A percentile compares a stretch with the other conserved stretches of the same genome.
Conservation (phyloP, 2,797 vertebrate genomes). For the Anguilla marmorata region DNA sequence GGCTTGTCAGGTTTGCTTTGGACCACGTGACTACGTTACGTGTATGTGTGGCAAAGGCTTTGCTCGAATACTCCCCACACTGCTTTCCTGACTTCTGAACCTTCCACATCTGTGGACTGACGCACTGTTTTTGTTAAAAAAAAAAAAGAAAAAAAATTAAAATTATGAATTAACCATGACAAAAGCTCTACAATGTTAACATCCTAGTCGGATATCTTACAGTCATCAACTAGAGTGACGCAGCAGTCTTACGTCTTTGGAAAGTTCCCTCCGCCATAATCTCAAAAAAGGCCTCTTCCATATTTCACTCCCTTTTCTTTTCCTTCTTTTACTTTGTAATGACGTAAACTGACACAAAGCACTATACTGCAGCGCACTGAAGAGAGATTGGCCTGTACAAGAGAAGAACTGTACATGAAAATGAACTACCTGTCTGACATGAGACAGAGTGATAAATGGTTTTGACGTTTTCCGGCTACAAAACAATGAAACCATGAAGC, state of each 20-base stretch:
- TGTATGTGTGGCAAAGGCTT: neutral
- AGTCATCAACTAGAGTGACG: neutral
- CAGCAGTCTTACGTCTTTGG: neutral
- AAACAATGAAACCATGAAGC: neutral
- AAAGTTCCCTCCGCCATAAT: constrained; percentile 47
- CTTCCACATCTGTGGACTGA: constrained; percentile 2
- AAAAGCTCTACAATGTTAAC: neutral
- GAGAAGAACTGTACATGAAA: neutral
- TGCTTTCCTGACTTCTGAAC: neutral
- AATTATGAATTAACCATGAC: neutral
- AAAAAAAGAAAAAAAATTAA: neutral
- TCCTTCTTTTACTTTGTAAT: neutral
- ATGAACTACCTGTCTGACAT: neutral
- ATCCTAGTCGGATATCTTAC: neutral
- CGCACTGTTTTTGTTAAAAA: neutral
- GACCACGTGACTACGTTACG: neutral
- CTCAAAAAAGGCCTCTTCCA: constrained; percentile 29
- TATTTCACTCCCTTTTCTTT: constrained; percentile 4
- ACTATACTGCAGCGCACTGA: neutral
- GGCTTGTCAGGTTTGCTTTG: neutral
- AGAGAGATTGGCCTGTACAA: neutral
- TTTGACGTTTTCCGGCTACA: neutral
- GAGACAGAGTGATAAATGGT: constrained; percentile 11
- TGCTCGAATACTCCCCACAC: neutral
- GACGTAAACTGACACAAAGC: constrained; percentile 3